Percentiles rank a stretch among this genome's conserved stretches.
phyloP scores from a whole-genome alignment of 2,888 invertebrate genomes.

The Drosophila rellima region DNA sequence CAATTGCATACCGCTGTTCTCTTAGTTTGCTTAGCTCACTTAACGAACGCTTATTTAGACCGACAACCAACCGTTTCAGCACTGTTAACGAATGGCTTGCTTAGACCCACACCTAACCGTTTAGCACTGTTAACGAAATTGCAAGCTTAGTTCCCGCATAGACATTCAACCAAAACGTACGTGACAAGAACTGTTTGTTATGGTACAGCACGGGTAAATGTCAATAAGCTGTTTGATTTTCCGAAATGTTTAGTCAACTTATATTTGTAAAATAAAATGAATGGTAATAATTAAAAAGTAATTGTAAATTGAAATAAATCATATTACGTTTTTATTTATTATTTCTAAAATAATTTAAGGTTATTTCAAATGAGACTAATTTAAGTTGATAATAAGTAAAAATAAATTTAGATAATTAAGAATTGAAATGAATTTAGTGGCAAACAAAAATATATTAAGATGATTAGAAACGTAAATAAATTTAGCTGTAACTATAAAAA shows the following conservation, averaged over 20 bases:
- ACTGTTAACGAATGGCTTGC: neutral
- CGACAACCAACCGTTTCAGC: conserved; percentile 16
- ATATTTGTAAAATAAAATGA: neutral
- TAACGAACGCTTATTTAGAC: conserved; percentile 7
- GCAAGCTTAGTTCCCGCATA: neutral
- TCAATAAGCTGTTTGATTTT: neutral
- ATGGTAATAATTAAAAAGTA: no score
- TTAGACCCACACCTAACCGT: neutral
- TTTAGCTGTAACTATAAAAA: neutral
- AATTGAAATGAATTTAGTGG: neutral
- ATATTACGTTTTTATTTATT: no score
- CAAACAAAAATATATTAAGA: neutral
- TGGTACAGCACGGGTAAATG: no score
- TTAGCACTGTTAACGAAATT: neutral
- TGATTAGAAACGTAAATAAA: neutral
- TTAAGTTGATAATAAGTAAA: neutral
- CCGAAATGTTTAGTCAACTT: no score
- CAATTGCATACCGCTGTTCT: neutral
- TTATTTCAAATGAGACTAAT: no score
- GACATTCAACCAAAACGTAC: neutral
- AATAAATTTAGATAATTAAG: neutral
- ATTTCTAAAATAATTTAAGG: no score
- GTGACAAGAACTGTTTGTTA: neutral
- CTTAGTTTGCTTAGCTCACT: conserved; percentile 5
- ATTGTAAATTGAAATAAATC: neutral